Evolutionary conservation across 2,113 vertebrate genomes (phyloP).

Genomic region (Nesoenas mayeri): DNA sequence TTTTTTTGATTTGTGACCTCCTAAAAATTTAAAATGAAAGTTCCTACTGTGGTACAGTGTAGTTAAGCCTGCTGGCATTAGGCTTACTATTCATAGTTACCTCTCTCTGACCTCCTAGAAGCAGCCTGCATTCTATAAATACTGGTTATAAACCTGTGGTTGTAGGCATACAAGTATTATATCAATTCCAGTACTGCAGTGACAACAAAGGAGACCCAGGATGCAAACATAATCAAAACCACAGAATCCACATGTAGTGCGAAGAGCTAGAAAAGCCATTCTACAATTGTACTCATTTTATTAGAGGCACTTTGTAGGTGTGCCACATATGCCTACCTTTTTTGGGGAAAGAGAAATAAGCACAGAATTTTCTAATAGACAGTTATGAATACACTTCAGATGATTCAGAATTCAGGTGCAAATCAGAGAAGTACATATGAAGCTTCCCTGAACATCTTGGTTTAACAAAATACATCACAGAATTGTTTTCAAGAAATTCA

Average conservation of each 20-base stretch:
- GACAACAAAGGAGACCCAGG: slow-evolving; percentile 18
- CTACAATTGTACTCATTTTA: not conserved
- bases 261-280: not conserved
- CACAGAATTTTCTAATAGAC: not conserved
- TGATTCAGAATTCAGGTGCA: not conserved
- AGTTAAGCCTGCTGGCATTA: not conserved
- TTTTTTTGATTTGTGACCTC: slow-evolving; percentile 9
- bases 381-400: not conserved
- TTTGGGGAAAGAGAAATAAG: not conserved
- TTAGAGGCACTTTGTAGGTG: not conserved
- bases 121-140: not conserved
- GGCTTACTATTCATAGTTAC: not conserved
- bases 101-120: slow-evolving; percentile 41
- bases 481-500: slow-evolving; percentile 6
- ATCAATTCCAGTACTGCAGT: not conserved
- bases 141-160: slow-evolving; percentile 13
- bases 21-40: not conserved
- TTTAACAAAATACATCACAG: not conserved
- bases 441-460: not conserved
- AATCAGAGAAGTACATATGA: not conserved
- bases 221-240: slow-evolving; percentile 4
- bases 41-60: not conserved
- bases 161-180: not conserved
- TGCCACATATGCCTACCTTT: not conserved
- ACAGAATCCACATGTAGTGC: not conserved